These are phyloP conservation scores for Trimorus sp. DNA, from an alignment of 2,888 invertebrate species.

Conservation along the genomic window DNA sequence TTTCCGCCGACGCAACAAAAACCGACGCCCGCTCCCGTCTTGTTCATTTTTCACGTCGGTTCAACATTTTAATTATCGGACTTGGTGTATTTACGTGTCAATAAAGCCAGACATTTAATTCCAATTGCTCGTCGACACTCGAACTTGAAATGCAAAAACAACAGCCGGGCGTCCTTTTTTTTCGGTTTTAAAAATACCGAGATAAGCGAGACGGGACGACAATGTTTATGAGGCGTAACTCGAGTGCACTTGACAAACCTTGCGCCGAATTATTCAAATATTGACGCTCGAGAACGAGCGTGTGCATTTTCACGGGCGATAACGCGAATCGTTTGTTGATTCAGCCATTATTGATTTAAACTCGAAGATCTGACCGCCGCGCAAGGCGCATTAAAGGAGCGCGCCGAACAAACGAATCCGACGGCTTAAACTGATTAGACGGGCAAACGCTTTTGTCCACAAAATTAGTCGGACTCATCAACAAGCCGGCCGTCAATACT, in stretches of 20 bases:
- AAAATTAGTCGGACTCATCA: slow-evolving; percentile 49
- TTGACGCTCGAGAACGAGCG: slow-evolving; percentile 34
- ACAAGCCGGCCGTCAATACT: slow-evolving; percentile 41
- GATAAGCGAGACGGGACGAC: background rate
- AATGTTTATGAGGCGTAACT: slow-evolving; percentile 11
- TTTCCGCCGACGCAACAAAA: too few species aligned
- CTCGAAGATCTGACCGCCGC: slow-evolving; percentile 30
- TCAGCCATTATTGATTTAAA: slow-evolving; percentile 45
- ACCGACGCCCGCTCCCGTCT: too few species aligned
- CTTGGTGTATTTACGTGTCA: too few species aligned
- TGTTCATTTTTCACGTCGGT: too few species aligned
- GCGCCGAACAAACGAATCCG: slow-evolving; percentile 45
- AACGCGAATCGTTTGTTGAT: slow-evolving; percentile 42
- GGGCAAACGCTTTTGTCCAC: slow-evolving; percentile 46
- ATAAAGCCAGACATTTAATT: too few species aligned
- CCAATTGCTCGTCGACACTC: too few species aligned
- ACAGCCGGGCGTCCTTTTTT: background rate
- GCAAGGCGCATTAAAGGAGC: slow-evolving; percentile 39
- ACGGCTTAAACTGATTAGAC: slow-evolving; percentile 49
- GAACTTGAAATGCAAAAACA: too few species aligned
- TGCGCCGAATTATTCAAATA: slow-evolving; percentile 48
- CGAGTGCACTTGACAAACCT: slow-evolving; percentile 33
- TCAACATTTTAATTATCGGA: too few species aligned
- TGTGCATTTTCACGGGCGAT: slow-evolving; percentile 40
- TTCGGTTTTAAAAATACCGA: background rate